These are phyloP conservation scores for Brachystomella parvula DNA, from an alignment of 1,140 invertebrate species.

Conservation along the genomic window DNA sequence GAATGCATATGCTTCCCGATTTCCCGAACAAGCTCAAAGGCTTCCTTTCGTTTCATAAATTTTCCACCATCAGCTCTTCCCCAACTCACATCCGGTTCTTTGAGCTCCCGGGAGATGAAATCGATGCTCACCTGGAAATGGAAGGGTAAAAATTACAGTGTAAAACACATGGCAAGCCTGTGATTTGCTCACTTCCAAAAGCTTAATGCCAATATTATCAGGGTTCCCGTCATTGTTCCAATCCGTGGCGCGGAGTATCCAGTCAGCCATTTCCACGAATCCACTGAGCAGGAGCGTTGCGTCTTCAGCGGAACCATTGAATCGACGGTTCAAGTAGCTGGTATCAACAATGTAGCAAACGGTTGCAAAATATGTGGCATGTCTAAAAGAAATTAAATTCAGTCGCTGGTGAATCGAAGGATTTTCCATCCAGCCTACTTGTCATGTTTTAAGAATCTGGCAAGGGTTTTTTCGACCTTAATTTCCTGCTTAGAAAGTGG, in stretches of 20 bases:
- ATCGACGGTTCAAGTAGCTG: not conserved
- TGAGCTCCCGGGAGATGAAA: not conserved
- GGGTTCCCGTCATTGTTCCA: conserved; percentile 2
- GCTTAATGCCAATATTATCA: conserved; percentile 9
- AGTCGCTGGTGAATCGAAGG: not conserved
- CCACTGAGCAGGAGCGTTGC: not conserved
- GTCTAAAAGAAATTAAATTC: not conserved
- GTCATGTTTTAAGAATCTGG: not conserved
- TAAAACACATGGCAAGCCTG: not conserved
- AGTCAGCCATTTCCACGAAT: conserved; percentile 14
- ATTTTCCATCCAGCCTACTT: not conserved
- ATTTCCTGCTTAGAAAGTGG: not conserved
- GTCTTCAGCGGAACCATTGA: not conserved
- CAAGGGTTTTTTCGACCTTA: not conserved
- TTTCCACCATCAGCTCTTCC: not conserved
- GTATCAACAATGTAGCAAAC: conserved; percentile 3
- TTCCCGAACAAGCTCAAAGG: not conserved
- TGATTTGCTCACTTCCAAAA: conserved; percentile 3
- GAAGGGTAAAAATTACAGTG: not conserved
- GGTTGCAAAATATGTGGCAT: not conserved
- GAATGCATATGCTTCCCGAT: not conserved
- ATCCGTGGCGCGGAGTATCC: conserved; percentile 5
- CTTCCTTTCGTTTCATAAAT: not conserved
- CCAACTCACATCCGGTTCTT: not conserved
- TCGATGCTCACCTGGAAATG: not conserved